Evolutionary conservation across 1,140 invertebrate genomes (phyloP).

Genomic region (Drosophila willistoni): DNA sequence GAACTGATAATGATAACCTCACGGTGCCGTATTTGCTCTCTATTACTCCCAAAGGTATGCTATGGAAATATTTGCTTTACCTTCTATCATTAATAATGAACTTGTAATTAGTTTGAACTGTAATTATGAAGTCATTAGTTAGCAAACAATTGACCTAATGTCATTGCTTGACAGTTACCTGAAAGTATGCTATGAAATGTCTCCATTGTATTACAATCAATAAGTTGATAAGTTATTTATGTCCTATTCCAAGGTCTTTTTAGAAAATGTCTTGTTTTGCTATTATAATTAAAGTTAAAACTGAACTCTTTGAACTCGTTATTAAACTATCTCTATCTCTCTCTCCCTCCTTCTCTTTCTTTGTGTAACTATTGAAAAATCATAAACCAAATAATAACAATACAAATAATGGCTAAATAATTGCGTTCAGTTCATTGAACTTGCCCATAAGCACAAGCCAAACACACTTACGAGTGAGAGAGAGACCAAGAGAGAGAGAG

Average conservation of each 20-base stretch:
- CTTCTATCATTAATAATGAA: too few species aligned
- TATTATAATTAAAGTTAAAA: not conserved
- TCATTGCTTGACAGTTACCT: too few species aligned
- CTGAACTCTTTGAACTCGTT: slow-evolving; percentile 1
- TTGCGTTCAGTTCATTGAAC: slow-evolving; percentile 64
- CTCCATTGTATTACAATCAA: not conserved
- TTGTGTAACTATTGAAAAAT: slow-evolving; percentile 40
- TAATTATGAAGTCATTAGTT: too few species aligned
- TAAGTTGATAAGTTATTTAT: too few species aligned
- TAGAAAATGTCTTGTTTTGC: too few species aligned
- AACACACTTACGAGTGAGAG: slow-evolving; percentile 31
- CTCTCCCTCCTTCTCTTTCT: not conserved
- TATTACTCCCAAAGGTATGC: too few species aligned
- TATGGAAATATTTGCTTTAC: too few species aligned
- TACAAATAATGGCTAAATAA: slow-evolving; percentile 68
- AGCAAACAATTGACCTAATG: too few species aligned
- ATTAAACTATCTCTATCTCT: not conserved
- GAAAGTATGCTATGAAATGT: not conserved
- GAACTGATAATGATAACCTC: too few species aligned
- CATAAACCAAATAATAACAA: slow-evolving; percentile 42
- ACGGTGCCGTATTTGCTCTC: too few species aligned
- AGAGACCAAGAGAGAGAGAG: slow-evolving; percentile 30
- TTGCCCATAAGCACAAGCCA: slow-evolving; percentile 28
- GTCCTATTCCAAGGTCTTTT: too few species aligned
- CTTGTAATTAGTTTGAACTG: too few species aligned